A percentile compares a stretch with the other conserved stretches of the same genome.
Evolutionary conservation across 2,888 invertebrate species (phyloP).

Genomic region (Dimorphilus gyrociliatus): DNA sequence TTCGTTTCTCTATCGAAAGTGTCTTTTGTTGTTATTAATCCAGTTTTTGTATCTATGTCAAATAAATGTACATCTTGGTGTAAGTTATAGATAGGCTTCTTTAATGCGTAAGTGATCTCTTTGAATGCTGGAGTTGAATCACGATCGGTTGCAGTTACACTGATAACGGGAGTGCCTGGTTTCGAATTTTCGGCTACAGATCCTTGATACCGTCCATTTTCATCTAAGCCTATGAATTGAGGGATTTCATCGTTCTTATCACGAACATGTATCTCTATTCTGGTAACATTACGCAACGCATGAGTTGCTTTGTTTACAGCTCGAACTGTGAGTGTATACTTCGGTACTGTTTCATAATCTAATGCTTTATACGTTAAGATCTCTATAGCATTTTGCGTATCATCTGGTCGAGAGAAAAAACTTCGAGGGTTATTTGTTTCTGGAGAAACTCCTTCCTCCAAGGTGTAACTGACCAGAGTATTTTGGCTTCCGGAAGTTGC

Average conservation of each 20-base stretch:
- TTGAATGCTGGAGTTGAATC: slow-evolving; percentile 22
- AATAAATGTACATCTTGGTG: slow-evolving; percentile 44
- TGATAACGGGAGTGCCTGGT: slow-evolving; percentile 68
- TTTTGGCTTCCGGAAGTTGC: too few relatives aligned
- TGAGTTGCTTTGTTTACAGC: slow-evolving; percentile 24
- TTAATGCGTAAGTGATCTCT: too few relatives aligned
- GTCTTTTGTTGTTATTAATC: slow-evolving; percentile 82
- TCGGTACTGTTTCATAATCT: slow-evolving; percentile 12
- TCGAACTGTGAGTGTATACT: slow-evolving; percentile 13
- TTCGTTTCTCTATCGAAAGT: slow-evolving; percentile 88
- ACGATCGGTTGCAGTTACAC: slow-evolving; percentile 26
- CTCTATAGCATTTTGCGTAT: slow-evolving; percentile 12
- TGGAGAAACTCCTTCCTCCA: slow-evolving; percentile 10
- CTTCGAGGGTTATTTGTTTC: slow-evolving; percentile 12
- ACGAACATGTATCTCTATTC: slow-evolving; percentile 82
- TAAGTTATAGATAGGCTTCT: too few relatives aligned
- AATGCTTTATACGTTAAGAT: slow-evolving; percentile 13
- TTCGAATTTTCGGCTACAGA: slow-evolving; percentile 88
- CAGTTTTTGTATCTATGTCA: slow-evolving; percentile 84
- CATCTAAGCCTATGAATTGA: slow-evolving; percentile 57
- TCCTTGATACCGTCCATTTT: slow-evolving; percentile 77
- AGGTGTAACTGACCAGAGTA: too few relatives aligned
- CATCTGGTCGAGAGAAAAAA: slow-evolving; percentile 11
- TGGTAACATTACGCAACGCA: slow-evolving; percentile 34
- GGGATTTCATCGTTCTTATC: slow-evolving; percentile 95